These are phyloP conservation scores for Hypotaenidia okinawae DNA, from an alignment of 2,797 vertebrate genomes.

Conservation along the genomic window DNA sequence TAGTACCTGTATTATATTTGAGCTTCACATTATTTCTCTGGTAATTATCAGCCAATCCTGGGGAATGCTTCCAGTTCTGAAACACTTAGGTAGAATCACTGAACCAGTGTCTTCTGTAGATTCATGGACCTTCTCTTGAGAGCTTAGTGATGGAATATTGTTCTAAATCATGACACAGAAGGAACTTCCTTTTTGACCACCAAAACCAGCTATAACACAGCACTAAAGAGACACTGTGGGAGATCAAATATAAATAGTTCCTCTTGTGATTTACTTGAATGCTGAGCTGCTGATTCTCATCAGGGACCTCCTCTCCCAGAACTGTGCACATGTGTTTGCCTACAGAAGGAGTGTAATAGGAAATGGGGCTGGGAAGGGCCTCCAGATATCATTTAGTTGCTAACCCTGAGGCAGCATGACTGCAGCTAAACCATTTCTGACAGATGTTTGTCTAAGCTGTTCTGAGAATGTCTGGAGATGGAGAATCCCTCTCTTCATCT, in stretches of 20 bases:
- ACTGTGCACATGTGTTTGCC: neutral
- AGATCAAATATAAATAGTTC: neutral
- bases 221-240: neutral
- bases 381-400: neutral
- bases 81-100: neutral
- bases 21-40: neutral
- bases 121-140: neutral
- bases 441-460: neutral
- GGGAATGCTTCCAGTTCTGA: neutral
- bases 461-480: neutral
- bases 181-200: neutral
- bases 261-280: neutral
- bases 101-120: neutral
- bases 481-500: neutral
- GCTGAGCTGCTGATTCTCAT: neutral
- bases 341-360: neutral
- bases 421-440: neutral
- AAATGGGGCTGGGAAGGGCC: neutral
- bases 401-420: neutral
- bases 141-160: neutral
- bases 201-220: neutral
- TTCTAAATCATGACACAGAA: neutral
- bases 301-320: neutral
- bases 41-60: neutral
- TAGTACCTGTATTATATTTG: neutral